These are phyloP conservation scores for Malurus cyaneus DNA, from an alignment of 2,113 vertebrate species.

Conservation along the genomic window DNA sequence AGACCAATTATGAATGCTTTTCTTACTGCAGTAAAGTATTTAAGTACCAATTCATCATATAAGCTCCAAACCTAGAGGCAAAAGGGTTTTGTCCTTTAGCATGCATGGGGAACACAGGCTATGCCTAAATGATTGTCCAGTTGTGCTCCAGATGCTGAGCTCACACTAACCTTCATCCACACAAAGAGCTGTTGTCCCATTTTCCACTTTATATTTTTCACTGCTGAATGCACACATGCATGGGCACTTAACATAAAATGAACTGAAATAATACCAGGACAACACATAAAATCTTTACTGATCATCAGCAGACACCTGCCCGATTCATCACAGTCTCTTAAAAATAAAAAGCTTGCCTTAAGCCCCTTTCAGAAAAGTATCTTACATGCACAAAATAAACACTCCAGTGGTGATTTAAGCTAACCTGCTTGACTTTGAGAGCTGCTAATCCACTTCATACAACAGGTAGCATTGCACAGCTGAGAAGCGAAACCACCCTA, in stretches of 20 bases:
- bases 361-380: conserved; percentile 43
- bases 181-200: neutral
- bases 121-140: neutral
- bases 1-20: neutral
- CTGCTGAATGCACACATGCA: neutral
- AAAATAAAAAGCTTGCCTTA: conserved; percentile 51
- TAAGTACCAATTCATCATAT: neutral
- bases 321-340: conserved; percentile 13
- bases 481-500: neutral
- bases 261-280: neutral
- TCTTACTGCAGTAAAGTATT: neutral
- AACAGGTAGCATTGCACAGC: neutral
- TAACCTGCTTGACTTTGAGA: conserved; percentile 49
- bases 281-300: neutral
- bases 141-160: conserved; percentile 19
- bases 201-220: conserved; percentile 14
- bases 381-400: conserved; percentile 44
- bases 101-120: neutral
- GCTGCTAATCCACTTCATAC: conserved; percentile 20
- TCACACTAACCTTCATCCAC: neutral
- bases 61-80: neutral
- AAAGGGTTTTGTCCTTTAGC: neutral
- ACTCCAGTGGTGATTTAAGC: neutral
- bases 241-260: neutral
- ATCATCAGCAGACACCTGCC: conserved; percentile 7